Percentiles rank a stretch among this genome's conserved stretches.
Conservation (phyloP, 1,140 invertebrate genomes). For the Helicoverpa zea region DNA sequence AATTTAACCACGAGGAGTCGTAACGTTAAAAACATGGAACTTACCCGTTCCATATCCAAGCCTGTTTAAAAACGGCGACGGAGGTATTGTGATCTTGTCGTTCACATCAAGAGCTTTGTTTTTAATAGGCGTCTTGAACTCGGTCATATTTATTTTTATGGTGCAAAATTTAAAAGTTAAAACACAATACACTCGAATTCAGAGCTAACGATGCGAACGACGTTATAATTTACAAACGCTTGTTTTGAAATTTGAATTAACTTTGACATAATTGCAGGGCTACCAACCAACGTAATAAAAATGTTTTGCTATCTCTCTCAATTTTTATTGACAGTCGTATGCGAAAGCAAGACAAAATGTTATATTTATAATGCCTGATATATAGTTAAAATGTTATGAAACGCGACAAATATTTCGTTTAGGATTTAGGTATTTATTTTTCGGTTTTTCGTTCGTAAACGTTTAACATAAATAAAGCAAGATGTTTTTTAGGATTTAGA, state of each 20-base stretch:
- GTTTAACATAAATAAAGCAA: too few species aligned
- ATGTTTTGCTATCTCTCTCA: neutral
- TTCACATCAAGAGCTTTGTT: slow-evolving; percentile 56
- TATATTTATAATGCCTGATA: neutral
- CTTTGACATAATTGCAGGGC: neutral
- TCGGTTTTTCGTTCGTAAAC: too few species aligned
- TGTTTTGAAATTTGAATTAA: slow-evolving; percentile 22
- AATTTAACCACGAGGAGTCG: neutral
- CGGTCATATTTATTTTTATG: slow-evolving; percentile 62
- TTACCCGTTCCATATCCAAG: slow-evolving; percentile 92
- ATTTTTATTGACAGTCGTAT: neutral
- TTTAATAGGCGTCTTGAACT: slow-evolving; percentile 80
- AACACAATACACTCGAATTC: neutral
- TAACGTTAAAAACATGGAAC: neutral
- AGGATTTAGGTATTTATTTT: too few species aligned
- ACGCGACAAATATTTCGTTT: too few species aligned
- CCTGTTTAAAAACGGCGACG: slow-evolving; percentile 90
- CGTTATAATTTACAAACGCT: slow-evolving; percentile 16
- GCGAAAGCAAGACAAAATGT: neutral
- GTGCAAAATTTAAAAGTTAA: neutral
- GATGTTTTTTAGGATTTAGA: too few species aligned
- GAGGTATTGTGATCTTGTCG: slow-evolving; percentile 86
- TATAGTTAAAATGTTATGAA: too few species aligned
- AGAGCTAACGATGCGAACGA: neutral
- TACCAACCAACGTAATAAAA: slow-evolving; percentile 8